Percentiles rank a stretch among this genome's conserved stretches.
Conservation (phyloP, 53 echinoderm and acorn worm species). For the Astropecten irregularis region DNA sequence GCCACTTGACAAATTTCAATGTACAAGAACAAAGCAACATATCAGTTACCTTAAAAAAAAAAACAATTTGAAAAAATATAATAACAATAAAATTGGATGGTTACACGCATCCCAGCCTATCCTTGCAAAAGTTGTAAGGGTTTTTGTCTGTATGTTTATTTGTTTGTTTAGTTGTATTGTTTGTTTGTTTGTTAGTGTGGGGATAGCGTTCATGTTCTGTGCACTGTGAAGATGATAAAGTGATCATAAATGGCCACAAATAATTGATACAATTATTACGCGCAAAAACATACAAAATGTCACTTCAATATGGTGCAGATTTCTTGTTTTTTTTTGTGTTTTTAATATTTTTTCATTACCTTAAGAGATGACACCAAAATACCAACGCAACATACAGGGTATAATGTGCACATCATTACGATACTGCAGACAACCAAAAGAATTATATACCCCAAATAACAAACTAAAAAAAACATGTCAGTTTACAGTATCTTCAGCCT, state of each 20-base stretch:
- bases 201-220: too few relatives aligned
- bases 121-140: slow-evolving; percentile 7
- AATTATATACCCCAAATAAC: too few relatives aligned
- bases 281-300: neutral
- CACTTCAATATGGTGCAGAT: slow-evolving; percentile 5
- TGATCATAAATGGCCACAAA: too few relatives aligned
- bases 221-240: too few relatives aligned
- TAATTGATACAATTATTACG: too few relatives aligned
- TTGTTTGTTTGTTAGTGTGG: too few relatives aligned
- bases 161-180: too few relatives aligned
- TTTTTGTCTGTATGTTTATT: too few relatives aligned
- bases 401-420: too few relatives aligned
- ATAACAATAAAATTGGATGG: neutral
- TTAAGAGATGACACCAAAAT: neutral
- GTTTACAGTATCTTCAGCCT: slow-evolving; percentile 40
- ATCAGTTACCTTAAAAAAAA: neutral
- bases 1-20: slow-evolving; percentile 36
- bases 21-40: slow-evolving; percentile 4
- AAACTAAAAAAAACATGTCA: neutral
- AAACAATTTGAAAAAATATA: neutral
- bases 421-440: too few relatives aligned
- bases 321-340: too few relatives aligned
- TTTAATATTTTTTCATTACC: too few relatives aligned
- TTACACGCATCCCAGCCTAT: neutral
- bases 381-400: neutral